Evolutionary conservation across 2,797 vertebrate species (phyloP).

Genomic region (Gymnoscopelus braueri): DNA sequence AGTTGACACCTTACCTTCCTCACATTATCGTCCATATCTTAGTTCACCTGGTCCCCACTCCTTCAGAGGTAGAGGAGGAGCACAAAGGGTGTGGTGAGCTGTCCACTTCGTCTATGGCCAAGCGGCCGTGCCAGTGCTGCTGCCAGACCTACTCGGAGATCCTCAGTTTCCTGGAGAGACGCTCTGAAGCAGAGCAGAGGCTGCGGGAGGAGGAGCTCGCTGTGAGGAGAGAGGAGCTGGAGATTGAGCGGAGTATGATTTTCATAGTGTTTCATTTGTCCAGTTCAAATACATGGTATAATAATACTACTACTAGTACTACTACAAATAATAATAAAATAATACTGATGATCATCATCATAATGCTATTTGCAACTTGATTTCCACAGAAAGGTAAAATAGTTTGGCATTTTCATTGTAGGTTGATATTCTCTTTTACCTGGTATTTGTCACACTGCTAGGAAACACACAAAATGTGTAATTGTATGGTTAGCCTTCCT

Average conservation of each 20-base stretch:
- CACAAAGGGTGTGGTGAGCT: conserved; percentile 68
- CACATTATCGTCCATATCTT: background rate
- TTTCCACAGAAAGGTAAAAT: no score
- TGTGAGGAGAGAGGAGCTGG: conserved; percentile 82
- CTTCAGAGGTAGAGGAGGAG: conserved; percentile 71
- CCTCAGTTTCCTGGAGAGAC: conserved; percentile 84
- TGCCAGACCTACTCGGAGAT: conserved; percentile 85
- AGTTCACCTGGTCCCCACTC: conserved; percentile 7
- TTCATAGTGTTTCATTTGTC: background rate
- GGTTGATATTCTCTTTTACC: no score
- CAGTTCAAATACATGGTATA: background rate
- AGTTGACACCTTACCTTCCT: background rate
- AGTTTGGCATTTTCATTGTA: no score
- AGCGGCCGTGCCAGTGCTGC: conserved; percentile 83
- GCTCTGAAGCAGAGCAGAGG: conserved; percentile 82
- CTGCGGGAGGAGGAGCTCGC: conserved; percentile 83
- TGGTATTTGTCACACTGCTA: no score
- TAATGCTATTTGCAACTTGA: no score
- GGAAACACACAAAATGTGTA: background rate
- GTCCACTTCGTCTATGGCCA: conserved; percentile 71
- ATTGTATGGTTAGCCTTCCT: background rate
- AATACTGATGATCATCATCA: no score
- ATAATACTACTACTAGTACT: no score
- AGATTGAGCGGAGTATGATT: conserved; percentile 80
- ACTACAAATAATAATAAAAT: no score